Conservation (phyloP, 2,797 vertebrate genomes). For the Megalops cyprinoides region DNA sequence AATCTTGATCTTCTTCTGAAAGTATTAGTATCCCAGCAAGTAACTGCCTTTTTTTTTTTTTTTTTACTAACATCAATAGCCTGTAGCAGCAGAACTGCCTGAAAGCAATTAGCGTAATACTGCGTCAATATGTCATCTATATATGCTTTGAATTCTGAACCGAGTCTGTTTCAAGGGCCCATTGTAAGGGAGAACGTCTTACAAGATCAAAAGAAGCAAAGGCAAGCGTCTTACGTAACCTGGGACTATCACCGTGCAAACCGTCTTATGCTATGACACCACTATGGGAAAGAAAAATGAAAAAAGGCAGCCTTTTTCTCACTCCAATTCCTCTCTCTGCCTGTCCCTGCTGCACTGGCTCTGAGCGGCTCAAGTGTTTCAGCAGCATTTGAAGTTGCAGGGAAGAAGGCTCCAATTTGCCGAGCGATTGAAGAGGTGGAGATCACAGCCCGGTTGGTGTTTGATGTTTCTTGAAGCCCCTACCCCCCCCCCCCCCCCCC, state of each 20-base stretch:
- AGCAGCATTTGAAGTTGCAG: neutral
- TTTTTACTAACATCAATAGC: neutral
- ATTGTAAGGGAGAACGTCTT: neutral
- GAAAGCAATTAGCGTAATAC: conserved; percentile 7
- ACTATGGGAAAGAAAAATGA: too few species aligned
- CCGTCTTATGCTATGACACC: neutral
- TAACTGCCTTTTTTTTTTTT: too few species aligned
- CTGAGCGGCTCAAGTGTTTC: neutral
- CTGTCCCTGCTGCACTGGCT: neutral
- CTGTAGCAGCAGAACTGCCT: too few species aligned
- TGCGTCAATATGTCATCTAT: neutral
- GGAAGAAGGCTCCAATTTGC: neutral
- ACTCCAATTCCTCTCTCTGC: neutral
- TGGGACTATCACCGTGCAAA: neutral
- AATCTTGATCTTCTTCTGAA: too few species aligned
- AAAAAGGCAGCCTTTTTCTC: too few species aligned
- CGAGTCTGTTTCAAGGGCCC: neutral
- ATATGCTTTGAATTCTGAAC: neutral
- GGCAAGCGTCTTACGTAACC: neutral
- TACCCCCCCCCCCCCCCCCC: too few species aligned
- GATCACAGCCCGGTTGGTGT: neutral
- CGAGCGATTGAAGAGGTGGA: neutral
- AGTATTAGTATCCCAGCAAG: too few species aligned
- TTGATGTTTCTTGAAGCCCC: neutral
- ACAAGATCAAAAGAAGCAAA: neutral